Conservation (phyloP, 2,113 vertebrate species). For the Sylvia atricapilla region DNA sequence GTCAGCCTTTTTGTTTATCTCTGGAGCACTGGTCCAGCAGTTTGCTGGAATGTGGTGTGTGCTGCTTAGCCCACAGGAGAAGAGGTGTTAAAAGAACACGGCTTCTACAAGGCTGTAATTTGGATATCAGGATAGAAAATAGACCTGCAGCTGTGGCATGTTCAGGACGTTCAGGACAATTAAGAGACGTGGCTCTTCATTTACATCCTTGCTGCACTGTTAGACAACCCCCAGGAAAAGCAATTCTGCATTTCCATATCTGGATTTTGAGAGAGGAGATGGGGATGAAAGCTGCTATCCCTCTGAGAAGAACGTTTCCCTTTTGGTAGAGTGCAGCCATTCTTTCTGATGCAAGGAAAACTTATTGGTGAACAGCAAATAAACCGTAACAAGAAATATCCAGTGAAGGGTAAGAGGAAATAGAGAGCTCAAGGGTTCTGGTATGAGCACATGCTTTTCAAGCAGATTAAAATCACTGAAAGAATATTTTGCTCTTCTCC, state of each 20-base stretch:
- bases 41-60: neutral
- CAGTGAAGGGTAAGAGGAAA: neutral
- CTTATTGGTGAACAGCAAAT: neutral
- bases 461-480: neutral
- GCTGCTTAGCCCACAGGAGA: neutral
- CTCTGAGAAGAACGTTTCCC: neutral
- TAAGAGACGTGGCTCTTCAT: neutral
- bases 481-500: neutral
- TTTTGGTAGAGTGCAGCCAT: neutral
- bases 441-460: neutral
- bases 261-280: neutral
- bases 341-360: neutral
- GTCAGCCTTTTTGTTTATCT: neutral
- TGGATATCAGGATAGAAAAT: neutral
- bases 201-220: neutral
- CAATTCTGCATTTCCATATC: neutral
- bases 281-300: neutral
- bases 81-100: neutral
- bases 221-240: neutral
- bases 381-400: neutral
- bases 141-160: neutral
- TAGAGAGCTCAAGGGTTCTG: neutral
- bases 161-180: neutral
- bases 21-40: neutral
- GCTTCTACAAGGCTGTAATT: neutral